Base-by-base conservation (phyloP, 2,797 vertebrate species). In the Bryconaethiops microstoma region DNA sequence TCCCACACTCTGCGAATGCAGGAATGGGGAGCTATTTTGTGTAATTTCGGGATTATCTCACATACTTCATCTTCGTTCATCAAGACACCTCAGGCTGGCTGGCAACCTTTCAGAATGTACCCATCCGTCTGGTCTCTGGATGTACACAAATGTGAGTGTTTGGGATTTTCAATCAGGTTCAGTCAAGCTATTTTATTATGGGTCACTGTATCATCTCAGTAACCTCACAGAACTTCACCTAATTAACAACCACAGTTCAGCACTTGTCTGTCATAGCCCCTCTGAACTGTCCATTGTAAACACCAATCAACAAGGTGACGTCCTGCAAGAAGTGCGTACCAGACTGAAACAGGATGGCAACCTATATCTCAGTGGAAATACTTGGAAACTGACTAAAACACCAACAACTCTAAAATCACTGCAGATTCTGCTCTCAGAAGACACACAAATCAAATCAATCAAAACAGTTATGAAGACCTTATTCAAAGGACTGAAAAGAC, bases 111-210 rank as follows among this genome's bases (percentile, higher is more conserved):
- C 52, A 21, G 29, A 19, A 10, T 81, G 76, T 7, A 39, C 62
- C 14, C 17, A 17, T 76, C 16, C n/a, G 21, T 23, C 60, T 12
- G 67, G 57, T 62, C 77, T 86, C 60, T 12, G 4, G 54, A 60
- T 76, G 29, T 64, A 57, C 39, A 63, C 72, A 54, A 64, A 76
- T 60, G 29, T 76, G 54, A 74, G 23, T 71, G 25, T 64, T 57
- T 74, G 85, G 69, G 77, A 87, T 78, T 76, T 83, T 71, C 62
- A 69, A 63, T 73, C 50, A 19, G 42, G 72, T 40, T 78, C 42
- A 12, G 65, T 74, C 54, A 48, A 42, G 60, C 63, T 55, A 40
- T 42, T 82, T 45, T 19, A 35, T 63, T 65, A 35, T 72, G 64
- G 64, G 13, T 67, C 74, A 72, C 79, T 84, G 65, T 45, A 54